Percentiles rank a stretch among this genome's conserved stretches.
phyloP scores from a whole-genome alignment of 1,140 invertebrate genomes.

The Penaeus chinensis region DNA sequence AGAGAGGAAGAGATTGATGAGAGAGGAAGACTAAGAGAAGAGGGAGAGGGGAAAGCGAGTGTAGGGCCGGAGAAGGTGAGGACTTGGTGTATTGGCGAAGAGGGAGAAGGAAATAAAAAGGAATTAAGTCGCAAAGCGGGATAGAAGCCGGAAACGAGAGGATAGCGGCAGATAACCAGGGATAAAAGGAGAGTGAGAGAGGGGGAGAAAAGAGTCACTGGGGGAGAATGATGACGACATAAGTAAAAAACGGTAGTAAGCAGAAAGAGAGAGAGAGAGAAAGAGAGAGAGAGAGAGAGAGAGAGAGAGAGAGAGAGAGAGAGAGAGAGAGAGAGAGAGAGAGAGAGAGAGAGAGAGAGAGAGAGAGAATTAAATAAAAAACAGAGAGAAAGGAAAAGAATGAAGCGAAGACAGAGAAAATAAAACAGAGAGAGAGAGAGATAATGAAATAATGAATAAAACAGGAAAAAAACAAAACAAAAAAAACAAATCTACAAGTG shows the following conservation, averaged over 20 bases:
- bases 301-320: no score
- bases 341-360: slow-evolving; percentile 14
- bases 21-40: no score
- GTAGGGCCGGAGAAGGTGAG: neutral
- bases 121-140: neutral
- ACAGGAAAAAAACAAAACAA: neutral
- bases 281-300: no score
- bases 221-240: no score
- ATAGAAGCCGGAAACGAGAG: neutral
- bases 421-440: slow-evolving; percentile 4
- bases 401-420: neutral
- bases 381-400: neutral
- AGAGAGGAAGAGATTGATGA: no score
- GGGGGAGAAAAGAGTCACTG: no score
- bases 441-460: neutral
- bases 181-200: no score
- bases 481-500: neutral
- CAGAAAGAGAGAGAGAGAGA: no score
- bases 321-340: no score
- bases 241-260: no score
- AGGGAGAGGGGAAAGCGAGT: neutral
- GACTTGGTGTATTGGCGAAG: neutral
- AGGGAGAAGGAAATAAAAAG: neutral
- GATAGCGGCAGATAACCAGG: no score
- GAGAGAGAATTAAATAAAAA: neutral